Evolutionary conservation across 2,888 invertebrate species (phyloP), one percentile per base, ranked within the genome.

Genomic region (Rhamphomyia laevipes): DNA sequence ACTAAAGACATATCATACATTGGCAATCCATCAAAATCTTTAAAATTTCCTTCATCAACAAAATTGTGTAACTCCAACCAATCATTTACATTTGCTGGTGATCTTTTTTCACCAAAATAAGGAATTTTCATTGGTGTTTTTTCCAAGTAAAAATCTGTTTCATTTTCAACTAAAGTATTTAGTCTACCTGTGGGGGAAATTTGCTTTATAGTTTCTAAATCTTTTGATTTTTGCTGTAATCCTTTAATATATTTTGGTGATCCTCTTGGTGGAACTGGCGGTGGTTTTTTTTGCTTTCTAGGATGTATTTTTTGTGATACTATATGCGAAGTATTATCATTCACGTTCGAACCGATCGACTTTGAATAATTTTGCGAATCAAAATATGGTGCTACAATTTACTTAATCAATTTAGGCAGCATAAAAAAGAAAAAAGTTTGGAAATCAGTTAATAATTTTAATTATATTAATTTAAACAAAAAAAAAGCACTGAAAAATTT

Each of bases 251-350:
- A 70, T 67, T 82, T 82, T 41, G 84, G 85, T 23, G 85, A 84
- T 50, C 87, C 87, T 60, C 90, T 75, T 4, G 90, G 90, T 48
- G 90, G 90, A 46, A 91, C 90, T 18, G 91, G 91, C 48, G 91
- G 91, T 40, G 90, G 90, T 38, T 89, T 81, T 69, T 85, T 84
- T 59, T 82, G 77, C 70, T 85, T 85, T 47, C 71, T 63, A 52
- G 73, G 72, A 57, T 76, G 75, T 40, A 78, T 76, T 61, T 84
- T 82, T 70, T 84, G 85, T 62, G 86, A 73, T 46, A 40, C 11
- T 56, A 86, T 81, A 45, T 84, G 84, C 45, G 86, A 86, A 67
- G 85, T 85, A 48, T 77, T 78, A 54, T 77, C 68, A 47, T 75
- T 73, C 3, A 77, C 76, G 47, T 78, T 77, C 31, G 75, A 68